Conservation (phyloP, 2,797 vertebrate species). For the Aulostomus chinensis region DNA sequence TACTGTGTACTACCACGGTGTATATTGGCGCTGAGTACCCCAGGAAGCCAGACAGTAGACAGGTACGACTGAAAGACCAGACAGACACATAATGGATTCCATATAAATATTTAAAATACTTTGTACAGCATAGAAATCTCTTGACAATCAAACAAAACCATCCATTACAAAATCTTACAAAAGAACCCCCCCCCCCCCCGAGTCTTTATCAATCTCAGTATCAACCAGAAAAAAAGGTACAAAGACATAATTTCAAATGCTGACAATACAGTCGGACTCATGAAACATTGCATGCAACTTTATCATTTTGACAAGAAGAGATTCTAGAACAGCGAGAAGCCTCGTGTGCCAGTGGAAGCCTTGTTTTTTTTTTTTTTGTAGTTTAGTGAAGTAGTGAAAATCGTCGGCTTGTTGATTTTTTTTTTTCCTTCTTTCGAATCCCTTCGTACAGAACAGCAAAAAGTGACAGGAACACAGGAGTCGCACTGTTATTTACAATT, state of each 20-base stretch:
- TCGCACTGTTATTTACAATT: constrained; percentile 66
- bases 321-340: constrained; percentile 67
- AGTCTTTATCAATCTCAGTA: constrained; percentile 66
- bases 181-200: constrained; percentile 45
- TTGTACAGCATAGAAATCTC: constrained; percentile 86
- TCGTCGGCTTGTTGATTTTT: background rate
- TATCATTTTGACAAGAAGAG: constrained; percentile 55
- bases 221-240: constrained; percentile 67
- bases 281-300: constrained; percentile 78
- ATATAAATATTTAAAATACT: constrained; percentile 86
- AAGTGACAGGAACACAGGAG: constrained; percentile 39
- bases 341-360: constrained; percentile 63
- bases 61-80: constrained; percentile 52
- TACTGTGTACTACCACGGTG: too few relatives aligned
- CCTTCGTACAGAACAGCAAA: constrained; percentile 4
- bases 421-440: constrained; percentile 6
- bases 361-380: constrained; percentile 27
- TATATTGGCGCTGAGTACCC: too few relatives aligned
- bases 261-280: constrained; percentile 59
- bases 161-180: constrained; percentile 83
- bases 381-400: constrained; percentile 42
- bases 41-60: constrained; percentile 28
- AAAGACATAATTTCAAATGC: constrained; percentile 72
- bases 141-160: constrained; percentile 73
- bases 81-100: constrained; percentile 64